A percentile compares a stretch with the other conserved stretches of the same genome.
These are phyloP conservation scores for Ecliptopera silaceata DNA, from an alignment of 2,888 invertebrate genomes.

Conservation along the genomic window DNA sequence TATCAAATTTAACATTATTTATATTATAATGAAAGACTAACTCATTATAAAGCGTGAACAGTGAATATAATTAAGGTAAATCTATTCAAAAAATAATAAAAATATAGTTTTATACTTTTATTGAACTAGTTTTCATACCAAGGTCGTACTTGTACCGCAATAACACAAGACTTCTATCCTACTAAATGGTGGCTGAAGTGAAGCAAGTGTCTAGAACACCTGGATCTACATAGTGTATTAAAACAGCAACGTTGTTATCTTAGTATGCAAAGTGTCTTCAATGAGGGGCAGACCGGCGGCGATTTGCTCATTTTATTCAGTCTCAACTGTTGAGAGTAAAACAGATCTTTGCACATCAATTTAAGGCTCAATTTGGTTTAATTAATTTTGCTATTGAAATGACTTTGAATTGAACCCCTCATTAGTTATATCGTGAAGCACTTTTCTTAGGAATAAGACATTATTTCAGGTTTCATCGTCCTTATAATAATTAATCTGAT, in stretches of 20 bases:
- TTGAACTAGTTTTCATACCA: constrained; percentile 11
- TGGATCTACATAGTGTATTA: constrained; percentile 13
- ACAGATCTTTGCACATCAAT: constrained; percentile 7
- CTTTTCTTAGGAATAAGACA: not conserved
- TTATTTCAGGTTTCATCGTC: not conserved
- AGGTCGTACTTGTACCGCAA: not conserved
- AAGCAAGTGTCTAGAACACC: not conserved
- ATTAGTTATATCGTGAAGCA: constrained; percentile 2
- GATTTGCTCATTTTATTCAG: constrained; percentile 4
- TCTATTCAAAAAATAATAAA: not conserved
- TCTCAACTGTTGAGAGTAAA: not conserved
- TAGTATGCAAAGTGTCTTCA: constrained; percentile 22
- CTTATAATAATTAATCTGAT: no score
- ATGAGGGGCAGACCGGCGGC: constrained; percentile 24
- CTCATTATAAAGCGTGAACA: constrained; percentile 1
- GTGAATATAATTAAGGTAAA: constrained; percentile 7
- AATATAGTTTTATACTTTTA: not conserved
- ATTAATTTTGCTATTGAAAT: constrained; percentile 21
- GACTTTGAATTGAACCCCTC: constrained; percentile 10
- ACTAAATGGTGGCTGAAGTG: not conserved
- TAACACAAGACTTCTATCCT: not conserved
- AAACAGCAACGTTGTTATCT: constrained; percentile 21
- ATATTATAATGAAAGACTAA: constrained; percentile 3
- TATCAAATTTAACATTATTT: not conserved
- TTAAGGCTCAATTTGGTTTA: constrained; percentile 21